A percentile compares a stretch with the other conserved stretches of the same genome.
phyloP scores from a whole-genome alignment of 2,797 vertebrate genomes.

The Falco berigora region DNA sequence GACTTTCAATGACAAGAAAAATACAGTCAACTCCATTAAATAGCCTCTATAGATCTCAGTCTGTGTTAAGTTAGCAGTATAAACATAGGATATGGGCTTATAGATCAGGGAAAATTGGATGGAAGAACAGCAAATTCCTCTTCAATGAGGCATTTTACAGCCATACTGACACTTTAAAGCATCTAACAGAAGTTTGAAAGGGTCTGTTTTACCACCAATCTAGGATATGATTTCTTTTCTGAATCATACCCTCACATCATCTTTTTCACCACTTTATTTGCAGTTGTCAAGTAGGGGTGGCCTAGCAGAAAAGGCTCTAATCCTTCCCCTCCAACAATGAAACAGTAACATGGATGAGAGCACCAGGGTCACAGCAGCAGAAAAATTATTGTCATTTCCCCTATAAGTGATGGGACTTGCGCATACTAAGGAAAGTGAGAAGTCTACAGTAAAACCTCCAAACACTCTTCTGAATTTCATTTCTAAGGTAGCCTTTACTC shows the following conservation, averaged over 20 bases:
- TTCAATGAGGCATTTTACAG: conserved; percentile 53
- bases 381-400: not conserved
- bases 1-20: conserved; percentile 55
- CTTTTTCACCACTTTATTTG: conserved; percentile 2
- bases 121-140: conserved; percentile 32
- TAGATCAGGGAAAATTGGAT: conserved; percentile 25
- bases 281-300: not conserved
- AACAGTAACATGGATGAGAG: not conserved
- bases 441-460: not conserved
- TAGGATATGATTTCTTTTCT: not conserved
- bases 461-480: not conserved
- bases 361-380: not conserved
- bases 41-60: conserved; percentile 20
- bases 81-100: conserved; percentile 30
- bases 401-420: not conserved
- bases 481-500: not conserved
- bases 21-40: conserved; percentile 45
- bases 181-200: conserved; percentile 18
- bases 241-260: not conserved
- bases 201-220: not conserved
- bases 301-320: not conserved
- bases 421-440: not conserved
- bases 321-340: not conserved
- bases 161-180: not conserved
- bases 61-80: conserved; percentile 30